Percentiles rank a stretch among this genome's conserved stretches.
phyloP scores from a whole-genome alignment of 2,888 invertebrate genomes.

The Amiota minor region DNA sequence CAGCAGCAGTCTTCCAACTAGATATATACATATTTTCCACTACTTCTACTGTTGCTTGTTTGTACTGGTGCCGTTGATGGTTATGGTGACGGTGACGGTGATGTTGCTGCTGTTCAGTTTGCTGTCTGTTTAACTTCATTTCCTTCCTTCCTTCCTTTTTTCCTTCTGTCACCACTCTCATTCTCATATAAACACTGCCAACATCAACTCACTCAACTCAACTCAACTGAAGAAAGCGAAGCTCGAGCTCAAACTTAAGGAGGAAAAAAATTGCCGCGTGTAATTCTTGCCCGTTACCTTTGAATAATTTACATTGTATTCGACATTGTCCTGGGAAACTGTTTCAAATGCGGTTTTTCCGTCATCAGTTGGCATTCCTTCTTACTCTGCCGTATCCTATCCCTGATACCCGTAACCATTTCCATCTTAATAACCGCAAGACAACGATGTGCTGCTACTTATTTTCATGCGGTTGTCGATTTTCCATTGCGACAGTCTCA shows the following conservation, averaged over 20 bases:
- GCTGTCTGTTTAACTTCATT: constrained; percentile 4
- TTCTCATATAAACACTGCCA: no score
- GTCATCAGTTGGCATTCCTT: not conserved
- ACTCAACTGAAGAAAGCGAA: not conserved
- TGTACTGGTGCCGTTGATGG: not conserved
- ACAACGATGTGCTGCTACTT: not conserved
- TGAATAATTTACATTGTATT: constrained; percentile 49
- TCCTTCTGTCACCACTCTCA: no score
- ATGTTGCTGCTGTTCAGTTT: not conserved
- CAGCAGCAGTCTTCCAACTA: not conserved
- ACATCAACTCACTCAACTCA: not conserved
- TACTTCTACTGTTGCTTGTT: not conserved
- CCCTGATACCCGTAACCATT: not conserved
- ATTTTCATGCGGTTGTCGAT: constrained; percentile 19
- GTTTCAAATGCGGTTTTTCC: constrained; percentile 29
- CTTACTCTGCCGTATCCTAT: not conserved
- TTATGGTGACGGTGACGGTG: not conserved
- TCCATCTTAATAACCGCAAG: no score
- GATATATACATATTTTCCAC: no score
- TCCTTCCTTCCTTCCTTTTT: not conserved
- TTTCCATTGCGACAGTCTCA: not conserved
- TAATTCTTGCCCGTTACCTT: constrained; percentile 38
- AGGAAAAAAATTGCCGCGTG: constrained; percentile 6
- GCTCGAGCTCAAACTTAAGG: not conserved
- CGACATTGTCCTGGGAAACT: constrained; percentile 41